These are phyloP conservation scores for Caerostris extrusa DNA, from an alignment of 1,140 invertebrate species.

Conservation along the genomic window DNA sequence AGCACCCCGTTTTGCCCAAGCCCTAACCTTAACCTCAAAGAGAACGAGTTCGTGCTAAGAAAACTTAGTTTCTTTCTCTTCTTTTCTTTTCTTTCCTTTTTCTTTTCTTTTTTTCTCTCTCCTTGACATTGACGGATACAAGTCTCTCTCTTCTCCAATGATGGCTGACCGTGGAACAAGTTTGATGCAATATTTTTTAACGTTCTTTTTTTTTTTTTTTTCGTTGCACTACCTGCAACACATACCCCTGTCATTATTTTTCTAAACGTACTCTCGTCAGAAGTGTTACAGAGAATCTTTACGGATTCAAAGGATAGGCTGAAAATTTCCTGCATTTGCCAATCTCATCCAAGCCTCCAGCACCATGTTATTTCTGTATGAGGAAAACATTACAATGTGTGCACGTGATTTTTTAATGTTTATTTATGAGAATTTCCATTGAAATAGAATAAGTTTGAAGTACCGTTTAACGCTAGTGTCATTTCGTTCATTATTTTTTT, in stretches of 20 bases:
- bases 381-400: too few species aligned
- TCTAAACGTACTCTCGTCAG: background rate
- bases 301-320: background rate
- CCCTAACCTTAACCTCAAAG: slow-evolving; percentile 47
- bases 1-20: slow-evolving; percentile 44
- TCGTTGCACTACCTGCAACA: slow-evolving; percentile 28
- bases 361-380: too few species aligned
- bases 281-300: background rate
- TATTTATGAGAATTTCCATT: too few species aligned
- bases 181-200: background rate
- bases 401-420: too few species aligned
- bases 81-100: background rate
- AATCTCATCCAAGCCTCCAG: background rate
- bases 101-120: background rate
- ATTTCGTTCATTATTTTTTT: too few species aligned
- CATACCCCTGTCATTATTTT: slow-evolving; percentile 39
- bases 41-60: slow-evolving; percentile 54
- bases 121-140: slow-evolving; percentile 67
- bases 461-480: too few species aligned
- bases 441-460: too few species aligned
- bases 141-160: slow-evolving; percentile 42
- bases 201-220: slow-evolving; percentile 18
- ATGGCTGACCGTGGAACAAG: slow-evolving; percentile 41
- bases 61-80: slow-evolving; percentile 30
- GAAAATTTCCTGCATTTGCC: background rate